Evolutionary conservation across 2,888 invertebrate genomes (phyloP).

Genomic region (Axea sp.): DNA sequence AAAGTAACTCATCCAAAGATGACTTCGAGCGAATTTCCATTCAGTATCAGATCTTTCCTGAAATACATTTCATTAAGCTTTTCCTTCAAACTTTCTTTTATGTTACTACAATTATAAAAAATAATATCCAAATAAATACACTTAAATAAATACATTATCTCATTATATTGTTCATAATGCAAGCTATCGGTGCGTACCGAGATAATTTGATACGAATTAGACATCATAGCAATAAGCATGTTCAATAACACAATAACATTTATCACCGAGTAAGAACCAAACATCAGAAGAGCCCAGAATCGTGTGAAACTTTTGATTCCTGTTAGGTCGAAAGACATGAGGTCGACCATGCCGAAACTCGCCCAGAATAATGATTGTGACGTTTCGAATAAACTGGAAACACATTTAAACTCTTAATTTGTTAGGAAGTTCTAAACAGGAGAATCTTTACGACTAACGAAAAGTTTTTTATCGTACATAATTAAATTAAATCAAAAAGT

Average conservation of each 20-base stretch:
- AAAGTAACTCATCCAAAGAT: conserved; percentile 98
- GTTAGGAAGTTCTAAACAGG: conserved; percentile 14
- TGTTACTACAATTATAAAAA: too few relatives aligned
- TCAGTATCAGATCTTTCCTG: conserved; percentile 98
- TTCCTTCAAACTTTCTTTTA: too few relatives aligned
- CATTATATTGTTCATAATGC: too few relatives aligned
- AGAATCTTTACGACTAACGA: background rate
- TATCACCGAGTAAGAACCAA: conserved; percentile 98
- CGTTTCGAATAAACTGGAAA: conserved; percentile 94
- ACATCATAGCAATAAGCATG: conserved; percentile 99
- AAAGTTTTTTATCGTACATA: background rate
- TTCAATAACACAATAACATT: conserved; percentile 98
- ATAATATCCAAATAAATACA: too few relatives aligned
- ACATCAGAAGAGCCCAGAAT: conserved; percentile 98
- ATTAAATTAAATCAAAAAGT: background rate
- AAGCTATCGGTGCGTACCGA: too few relatives aligned
- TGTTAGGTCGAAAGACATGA: conserved; percentile 95
- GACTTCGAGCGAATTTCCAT: conserved; percentile 98
- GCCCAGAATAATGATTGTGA: conserved; percentile 99
- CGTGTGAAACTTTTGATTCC: conserved; percentile 97
- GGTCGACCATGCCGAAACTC: conserved; percentile 96
- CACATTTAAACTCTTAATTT: conserved; percentile 43
- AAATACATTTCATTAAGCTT: conserved; percentile 11
- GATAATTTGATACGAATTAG: conserved; percentile 98
- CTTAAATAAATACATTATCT: too few relatives aligned